Evolutionary conservation across 1,140 invertebrate genomes (phyloP), one percentile per base, ranked within the genome.

Genomic region (Papilio xuthus): DNA sequence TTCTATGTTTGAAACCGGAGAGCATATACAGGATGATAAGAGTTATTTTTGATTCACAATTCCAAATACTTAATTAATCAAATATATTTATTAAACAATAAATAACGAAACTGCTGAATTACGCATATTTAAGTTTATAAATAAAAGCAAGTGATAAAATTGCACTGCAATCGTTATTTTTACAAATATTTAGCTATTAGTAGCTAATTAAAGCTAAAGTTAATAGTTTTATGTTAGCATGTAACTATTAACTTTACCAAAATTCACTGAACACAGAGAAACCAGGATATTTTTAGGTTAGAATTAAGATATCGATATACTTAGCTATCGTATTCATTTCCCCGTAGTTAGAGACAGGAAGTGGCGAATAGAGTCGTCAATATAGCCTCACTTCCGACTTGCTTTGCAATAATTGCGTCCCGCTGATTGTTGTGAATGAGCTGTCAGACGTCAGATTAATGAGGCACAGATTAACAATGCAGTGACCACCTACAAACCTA

Each of bases 401-500:
- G 79, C 63, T 63, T 77, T 76, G 80, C 81, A 84, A 86, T 83
- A 87, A 87, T 81, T 84, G 86, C 87, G 81, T 82, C 91, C 92
- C 86, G 90, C 90, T 89, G 92, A 78, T 91, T 92, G 89, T 93
- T 93, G 90, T 92, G 90, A 91, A 91, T 87, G 88, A 90, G 82
- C 85, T 89, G 89, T 92, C 91, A 91, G 83, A 85, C 77, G 47
- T 81, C 80, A 76, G 83, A 92, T 91, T 93, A 92, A 92, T 89
- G 89, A 90, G 84, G 77, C 76, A 85, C 82, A 86, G 83, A 90
- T 88, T 82, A 84, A 77, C 83, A 80, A 85, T 81, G 80, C 82
- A 53, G 70, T 73, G 88, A 81, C 88, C 89, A 89, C 88, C 87
- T 74, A 84, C 83, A 32, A 77, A 70, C 63, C 50, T 23, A 50